A percentile compares a stretch with the other conserved stretches of the same genome.
Conservation (phyloP, 2,113 vertebrate genomes). For the Perca fluviatilis region DNA sequence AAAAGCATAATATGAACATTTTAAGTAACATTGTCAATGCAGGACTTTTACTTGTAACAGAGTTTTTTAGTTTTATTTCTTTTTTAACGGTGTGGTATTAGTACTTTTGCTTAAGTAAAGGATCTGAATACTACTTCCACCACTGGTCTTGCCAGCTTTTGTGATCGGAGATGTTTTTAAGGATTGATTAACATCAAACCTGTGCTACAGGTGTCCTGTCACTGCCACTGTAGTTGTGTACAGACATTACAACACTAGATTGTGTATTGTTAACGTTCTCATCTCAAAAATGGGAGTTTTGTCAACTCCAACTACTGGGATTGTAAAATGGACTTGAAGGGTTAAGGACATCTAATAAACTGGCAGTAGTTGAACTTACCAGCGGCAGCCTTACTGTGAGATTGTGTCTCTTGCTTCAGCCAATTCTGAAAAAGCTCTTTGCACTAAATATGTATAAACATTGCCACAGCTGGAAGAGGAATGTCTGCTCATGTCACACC, state of each 20-base stretch:
- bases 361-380: not conserved
- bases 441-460: not conserved
- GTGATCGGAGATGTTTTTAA: conserved; percentile 25
- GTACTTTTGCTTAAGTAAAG: no score
- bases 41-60: no score
- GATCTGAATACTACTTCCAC: no score
- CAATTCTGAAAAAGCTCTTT: not conserved
- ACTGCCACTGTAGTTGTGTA: conserved; percentile 27
- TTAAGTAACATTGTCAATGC: no score
- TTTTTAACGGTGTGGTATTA: no score
- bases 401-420: not conserved
- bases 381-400: not conserved
- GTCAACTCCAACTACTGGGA: conserved; percentile 10
- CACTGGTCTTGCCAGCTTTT: conserved; percentile 9
- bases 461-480: not conserved
- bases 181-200: not conserved
- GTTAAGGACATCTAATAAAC: conserved; percentile 36
- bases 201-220: conserved; percentile 20
- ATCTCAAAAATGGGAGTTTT: conserved; percentile 1
- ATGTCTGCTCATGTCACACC: not conserved
- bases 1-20: no score
- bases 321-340: conserved; percentile 13
- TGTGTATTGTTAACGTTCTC: not conserved
- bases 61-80: no score
- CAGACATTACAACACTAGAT: not conserved